These are phyloP conservation scores for Hemaris fuciformis DNA, from an alignment of 2,888 invertebrate species.

Conservation along the genomic window DNA sequence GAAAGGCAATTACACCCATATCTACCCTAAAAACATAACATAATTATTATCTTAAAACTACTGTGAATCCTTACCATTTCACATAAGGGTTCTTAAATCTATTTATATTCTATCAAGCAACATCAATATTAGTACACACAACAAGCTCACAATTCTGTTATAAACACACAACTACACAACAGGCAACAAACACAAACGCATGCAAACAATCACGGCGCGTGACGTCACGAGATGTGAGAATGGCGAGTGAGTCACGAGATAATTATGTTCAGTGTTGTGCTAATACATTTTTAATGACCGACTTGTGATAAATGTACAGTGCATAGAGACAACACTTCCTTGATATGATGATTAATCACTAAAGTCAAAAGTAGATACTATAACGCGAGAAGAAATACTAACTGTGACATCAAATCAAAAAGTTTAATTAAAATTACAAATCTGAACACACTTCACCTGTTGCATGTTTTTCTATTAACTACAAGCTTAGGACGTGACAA, in stretches of 20 bases:
- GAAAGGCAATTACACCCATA: no score
- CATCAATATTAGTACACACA: slow-evolving; percentile 1
- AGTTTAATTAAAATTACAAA: no score
- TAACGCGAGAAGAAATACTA: not conserved
- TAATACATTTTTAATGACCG: not conserved
- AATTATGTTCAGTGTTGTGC: not conserved
- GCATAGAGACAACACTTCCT: no score
- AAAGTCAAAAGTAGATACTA: not conserved
- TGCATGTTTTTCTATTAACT: not conserved
- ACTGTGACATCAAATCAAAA: not conserved
- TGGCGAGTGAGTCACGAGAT: not conserved
- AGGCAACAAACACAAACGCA: not conserved
- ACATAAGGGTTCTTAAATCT: not conserved
- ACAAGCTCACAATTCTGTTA: not conserved
- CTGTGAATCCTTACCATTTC: not conserved
- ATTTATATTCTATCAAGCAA: not conserved
- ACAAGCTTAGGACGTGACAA: not conserved
- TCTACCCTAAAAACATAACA: not conserved
- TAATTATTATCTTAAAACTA: not conserved
- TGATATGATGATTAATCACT: no score
- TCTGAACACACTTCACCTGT: no score
- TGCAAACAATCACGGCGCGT: not conserved
- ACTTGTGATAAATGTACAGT: no score
- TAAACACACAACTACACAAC: not conserved
- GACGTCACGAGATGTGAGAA: not conserved